These are phyloP conservation scores for Scotopteryx bipunctaria DNA, from an alignment of 2,888 invertebrate genomes.

Conservation along the genomic window DNA sequence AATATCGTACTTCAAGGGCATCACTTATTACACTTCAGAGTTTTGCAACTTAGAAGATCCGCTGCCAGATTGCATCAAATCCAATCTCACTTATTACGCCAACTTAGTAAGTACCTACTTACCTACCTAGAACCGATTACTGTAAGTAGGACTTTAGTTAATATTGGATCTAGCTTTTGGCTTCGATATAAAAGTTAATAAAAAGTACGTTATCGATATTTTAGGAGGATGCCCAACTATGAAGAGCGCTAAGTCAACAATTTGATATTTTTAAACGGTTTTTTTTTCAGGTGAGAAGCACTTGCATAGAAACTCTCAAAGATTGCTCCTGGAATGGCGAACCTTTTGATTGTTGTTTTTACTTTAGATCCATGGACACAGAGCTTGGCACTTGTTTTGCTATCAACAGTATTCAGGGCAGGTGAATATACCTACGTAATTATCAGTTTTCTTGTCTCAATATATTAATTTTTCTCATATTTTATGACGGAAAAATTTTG, in stretches of 20 bases:
- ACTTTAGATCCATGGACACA: conserved; percentile 85
- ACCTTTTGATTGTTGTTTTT: conserved; percentile 85
- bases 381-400: conserved; percentile 87
- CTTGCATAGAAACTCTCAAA: conserved; percentile 80
- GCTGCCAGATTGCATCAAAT: conserved; percentile 81
- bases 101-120: conserved; percentile 68
- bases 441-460: too few relatives aligned
- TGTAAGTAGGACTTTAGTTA: not conserved
- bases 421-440: too few relatives aligned
- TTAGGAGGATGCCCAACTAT: too few relatives aligned
- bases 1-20: conserved; percentile 87
- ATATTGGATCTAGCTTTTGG: too few relatives aligned
- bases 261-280: too few relatives aligned
- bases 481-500: too few relatives aligned
- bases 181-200: too few relatives aligned
- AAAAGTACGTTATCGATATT: too few relatives aligned
- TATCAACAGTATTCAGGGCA: conserved; percentile 86
- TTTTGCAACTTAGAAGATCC: conserved; percentile 84
- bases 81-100: conserved; percentile 84
- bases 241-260: too few relatives aligned
- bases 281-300: conserved; percentile 78
- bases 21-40: conserved; percentile 87
- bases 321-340: conserved; percentile 85
- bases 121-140: too few relatives aligned
- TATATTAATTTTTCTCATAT: not conserved